Evolutionary conservation across 1,140 invertebrate genomes (phyloP).

Genomic region (Paramacrobiotus metropolitanus): DNA sequence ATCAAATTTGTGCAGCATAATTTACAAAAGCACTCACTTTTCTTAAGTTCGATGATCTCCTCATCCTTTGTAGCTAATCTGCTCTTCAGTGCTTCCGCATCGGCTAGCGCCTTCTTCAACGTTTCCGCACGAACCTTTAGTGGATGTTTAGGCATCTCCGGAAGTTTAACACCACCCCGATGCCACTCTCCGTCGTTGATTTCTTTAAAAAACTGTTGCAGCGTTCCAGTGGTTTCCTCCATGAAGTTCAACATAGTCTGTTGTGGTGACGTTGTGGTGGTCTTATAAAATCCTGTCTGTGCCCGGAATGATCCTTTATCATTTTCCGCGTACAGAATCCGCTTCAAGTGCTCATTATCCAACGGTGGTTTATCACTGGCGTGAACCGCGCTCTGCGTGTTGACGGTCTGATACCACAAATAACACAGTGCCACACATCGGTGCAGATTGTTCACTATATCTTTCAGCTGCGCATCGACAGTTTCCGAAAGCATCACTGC

Average conservation of each 20-base stretch:
- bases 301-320: too few relatives aligned
- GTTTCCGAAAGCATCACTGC: background rate
- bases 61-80: background rate
- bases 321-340: background rate
- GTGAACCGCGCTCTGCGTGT: background rate
- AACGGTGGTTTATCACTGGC: background rate
- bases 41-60: background rate
- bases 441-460: background rate
- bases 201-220: background rate
- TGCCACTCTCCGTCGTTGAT: background rate
- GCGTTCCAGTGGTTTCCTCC: background rate
- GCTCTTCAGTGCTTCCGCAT: background rate
- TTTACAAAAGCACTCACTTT: too few relatives aligned
- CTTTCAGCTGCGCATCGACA: background rate
- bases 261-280: background rate
- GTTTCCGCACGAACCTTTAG: background rate
- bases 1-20: too few relatives aligned
- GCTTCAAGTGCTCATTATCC: background rate
- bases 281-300: constrained; percentile 1
- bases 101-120: background rate
- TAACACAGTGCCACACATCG: background rate
- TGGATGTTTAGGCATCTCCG: background rate
- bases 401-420: background rate
- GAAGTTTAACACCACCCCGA: background rate
- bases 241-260: background rate